Conservation (phyloP, 2,113 vertebrate genomes). For the Pterocles gutturalis region DNA sequence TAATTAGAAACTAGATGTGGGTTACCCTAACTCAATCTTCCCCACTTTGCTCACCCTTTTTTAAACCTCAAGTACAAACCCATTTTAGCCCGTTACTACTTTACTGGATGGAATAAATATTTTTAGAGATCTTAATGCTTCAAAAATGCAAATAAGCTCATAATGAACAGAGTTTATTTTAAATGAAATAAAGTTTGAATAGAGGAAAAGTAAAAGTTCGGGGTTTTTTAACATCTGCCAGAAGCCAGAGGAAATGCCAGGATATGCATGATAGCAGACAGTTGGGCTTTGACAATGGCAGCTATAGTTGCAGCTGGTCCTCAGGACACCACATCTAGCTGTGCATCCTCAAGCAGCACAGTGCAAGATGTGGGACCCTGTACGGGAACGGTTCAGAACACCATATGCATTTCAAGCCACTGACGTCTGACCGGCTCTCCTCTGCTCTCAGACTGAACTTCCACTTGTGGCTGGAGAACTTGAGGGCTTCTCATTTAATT, state of each 20-base stretch:
- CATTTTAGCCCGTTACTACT: not conserved
- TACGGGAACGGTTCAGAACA: fast-evolving
- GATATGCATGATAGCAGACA: not conserved
- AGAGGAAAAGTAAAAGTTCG: not conserved
- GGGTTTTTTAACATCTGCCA: not conserved
- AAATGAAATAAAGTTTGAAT: not conserved
- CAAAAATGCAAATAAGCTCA: not conserved
- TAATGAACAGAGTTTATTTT: not conserved
- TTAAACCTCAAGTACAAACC: not conserved
- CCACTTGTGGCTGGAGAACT: not conserved
- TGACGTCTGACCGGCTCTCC: not conserved
- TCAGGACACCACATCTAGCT: not conserved
- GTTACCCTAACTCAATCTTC: not conserved
- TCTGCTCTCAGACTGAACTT: not conserved
- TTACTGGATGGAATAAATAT: not conserved
- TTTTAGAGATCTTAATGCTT: not conserved
- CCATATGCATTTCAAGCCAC: fast-evolving
- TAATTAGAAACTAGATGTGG: not conserved
- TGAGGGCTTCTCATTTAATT: not conserved
- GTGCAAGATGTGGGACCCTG: fast-evolving
- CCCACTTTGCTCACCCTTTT: not conserved
- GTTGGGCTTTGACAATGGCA: not conserved
- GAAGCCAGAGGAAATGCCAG: not conserved
- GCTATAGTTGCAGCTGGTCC: not conserved
- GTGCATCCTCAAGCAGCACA: fast-evolving